Conservation (phyloP, 1,140 invertebrate genomes). For the Calycopis cecrops region DNA sequence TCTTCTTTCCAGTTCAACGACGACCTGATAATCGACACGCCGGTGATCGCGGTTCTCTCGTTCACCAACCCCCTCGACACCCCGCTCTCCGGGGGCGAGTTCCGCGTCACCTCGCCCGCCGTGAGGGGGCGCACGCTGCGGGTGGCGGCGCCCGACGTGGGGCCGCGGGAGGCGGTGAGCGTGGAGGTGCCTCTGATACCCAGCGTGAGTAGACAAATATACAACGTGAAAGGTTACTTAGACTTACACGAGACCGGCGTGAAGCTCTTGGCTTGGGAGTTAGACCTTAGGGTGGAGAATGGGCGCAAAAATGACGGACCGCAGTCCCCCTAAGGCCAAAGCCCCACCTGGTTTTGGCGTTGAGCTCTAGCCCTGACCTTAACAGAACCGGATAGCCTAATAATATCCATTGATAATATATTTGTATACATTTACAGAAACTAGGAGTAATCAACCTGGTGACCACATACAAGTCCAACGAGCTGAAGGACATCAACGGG, state of each 20-base stretch:
- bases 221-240: no score
- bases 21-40: conserved; percentile 74
- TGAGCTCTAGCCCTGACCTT: no score
- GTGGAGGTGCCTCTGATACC: conserved; percentile 76
- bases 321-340: no score
- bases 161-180: conserved; percentile 69
- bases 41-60: conserved; percentile 63
- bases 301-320: no score
- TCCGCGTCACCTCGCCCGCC: conserved; percentile 82
- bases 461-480: conserved; percentile 79
- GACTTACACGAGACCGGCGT: no score
- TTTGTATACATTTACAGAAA: conserved; percentile 44
- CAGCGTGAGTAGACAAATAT: conserved; percentile 40
- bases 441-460: conserved; percentile 70
- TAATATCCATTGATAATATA: neutral
- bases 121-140: conserved; percentile 75
- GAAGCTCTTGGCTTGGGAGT: no score
- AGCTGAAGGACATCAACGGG: conserved; percentile 81
- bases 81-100: conserved; percentile 78
- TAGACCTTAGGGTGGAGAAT: no score
- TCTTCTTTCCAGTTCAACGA: conserved; percentile 73
- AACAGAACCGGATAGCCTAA: neutral
- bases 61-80: conserved; percentile 83
- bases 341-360: no score
- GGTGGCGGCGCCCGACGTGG: conserved; percentile 73